These are phyloP conservation scores for Caenorhabditis remanei DNA, from an alignment of 1,140 invertebrate species.

Conservation along the genomic window DNA sequence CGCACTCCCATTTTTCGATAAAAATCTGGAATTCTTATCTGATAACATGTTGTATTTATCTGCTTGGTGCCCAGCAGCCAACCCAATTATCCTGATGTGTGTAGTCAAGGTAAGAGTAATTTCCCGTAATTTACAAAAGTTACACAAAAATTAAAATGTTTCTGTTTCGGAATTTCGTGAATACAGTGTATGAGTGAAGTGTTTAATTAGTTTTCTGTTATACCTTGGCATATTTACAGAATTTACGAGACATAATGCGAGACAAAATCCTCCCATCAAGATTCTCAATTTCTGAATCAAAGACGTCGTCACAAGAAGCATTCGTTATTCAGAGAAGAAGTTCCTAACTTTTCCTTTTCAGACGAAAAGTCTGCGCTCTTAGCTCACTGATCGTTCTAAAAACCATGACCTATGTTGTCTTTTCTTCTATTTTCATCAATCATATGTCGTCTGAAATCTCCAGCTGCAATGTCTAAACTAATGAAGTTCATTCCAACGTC, in stretches of 20 bases:
- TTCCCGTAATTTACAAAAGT: not conserved
- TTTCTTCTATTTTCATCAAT: conserved; percentile 32
- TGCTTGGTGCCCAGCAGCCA: not conserved
- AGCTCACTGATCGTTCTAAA: not conserved
- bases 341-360: not conserved
- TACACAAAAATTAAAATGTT: not conserved
- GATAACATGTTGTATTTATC: conserved; percentile 14
- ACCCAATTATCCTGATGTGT: not conserved
- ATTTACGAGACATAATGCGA: not conserved
- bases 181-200: not conserved
- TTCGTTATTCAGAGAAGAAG: not conserved
- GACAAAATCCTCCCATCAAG: not conserved
- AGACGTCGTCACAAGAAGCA: not conserved
- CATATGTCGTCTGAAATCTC: not conserved
- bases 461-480: not conserved
- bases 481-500: not conserved
- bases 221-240: not conserved
- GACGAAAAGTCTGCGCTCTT: not conserved
- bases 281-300: not conserved
- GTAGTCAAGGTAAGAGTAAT: not conserved
- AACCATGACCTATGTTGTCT: not conserved
- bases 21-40: too few relatives aligned
- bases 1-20: not conserved
- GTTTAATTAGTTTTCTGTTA: too few relatives aligned
- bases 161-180: not conserved